phyloP scores from a whole-genome alignment of 2,113 vertebrate species.

The Bufo gargarizans region DNA sequence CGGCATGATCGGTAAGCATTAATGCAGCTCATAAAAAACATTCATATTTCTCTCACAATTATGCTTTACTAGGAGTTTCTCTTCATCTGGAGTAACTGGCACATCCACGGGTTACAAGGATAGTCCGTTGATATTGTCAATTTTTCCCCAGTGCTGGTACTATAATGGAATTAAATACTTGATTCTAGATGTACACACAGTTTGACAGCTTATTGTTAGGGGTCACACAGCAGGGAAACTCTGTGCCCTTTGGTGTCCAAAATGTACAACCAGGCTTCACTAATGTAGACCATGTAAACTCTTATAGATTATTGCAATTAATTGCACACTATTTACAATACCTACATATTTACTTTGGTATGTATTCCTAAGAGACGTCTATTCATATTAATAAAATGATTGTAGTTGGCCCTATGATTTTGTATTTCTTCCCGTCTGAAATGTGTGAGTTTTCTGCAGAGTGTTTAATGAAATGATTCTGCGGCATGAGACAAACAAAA shows the following conservation, averaged over 20 bases:
- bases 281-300: not conserved
- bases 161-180: not conserved
- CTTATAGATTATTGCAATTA: not conserved
- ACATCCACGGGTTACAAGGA: too few relatives aligned
- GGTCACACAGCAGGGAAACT: not conserved
- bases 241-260: not conserved
- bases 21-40: too few relatives aligned
- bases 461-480: conserved; percentile 32
- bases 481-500: conserved; percentile 35
- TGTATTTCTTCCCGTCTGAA: not conserved
- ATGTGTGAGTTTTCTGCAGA: conserved; percentile 19
- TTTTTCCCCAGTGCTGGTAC: not conserved
- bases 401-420: not conserved
- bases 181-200: not conserved
- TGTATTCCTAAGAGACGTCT: not conserved
- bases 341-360: not conserved
- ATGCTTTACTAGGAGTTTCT: too few relatives aligned
- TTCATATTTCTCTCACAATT: too few relatives aligned
- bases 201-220: not conserved
- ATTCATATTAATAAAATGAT: not conserved
- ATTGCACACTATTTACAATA: not conserved
- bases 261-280: not conserved
- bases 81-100: too few relatives aligned
- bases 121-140: not conserved
- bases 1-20: too few relatives aligned